Conservation (phyloP, 2,113 vertebrate genomes). For the Chaetodon auriga region DNA sequence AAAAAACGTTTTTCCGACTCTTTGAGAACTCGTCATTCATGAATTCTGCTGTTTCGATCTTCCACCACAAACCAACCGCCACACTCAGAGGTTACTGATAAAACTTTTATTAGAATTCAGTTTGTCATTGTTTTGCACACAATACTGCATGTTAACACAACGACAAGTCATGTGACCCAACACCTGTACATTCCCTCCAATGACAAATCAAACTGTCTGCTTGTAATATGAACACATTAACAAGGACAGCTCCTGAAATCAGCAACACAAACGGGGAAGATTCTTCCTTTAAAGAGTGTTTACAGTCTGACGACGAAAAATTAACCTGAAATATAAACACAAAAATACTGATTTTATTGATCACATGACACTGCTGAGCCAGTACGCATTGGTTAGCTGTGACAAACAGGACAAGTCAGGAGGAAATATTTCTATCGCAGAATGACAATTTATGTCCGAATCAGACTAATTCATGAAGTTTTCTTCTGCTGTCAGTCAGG, state of each 20-base stretch:
- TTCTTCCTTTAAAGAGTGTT: not conserved
- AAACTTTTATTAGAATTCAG: conserved; percentile 60
- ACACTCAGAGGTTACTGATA: conserved; percentile 34
- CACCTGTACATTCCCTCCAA: conserved; percentile 2
- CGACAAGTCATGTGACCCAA: conserved; percentile 42
- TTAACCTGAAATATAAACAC: not conserved
- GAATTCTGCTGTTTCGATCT: not conserved
- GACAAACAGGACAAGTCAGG: too few species aligned
- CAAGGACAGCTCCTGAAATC: too few species aligned
- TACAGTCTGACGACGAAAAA: not conserved
- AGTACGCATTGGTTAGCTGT: too few species aligned
- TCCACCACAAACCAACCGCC: not conserved
- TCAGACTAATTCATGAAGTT: not conserved
- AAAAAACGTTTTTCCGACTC: not conserved
- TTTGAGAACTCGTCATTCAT: not conserved
- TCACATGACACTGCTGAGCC: not conserved
- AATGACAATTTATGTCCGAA: too few species aligned
- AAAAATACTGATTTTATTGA: not conserved
- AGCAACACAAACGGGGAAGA: too few species aligned
- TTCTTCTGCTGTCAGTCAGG: not conserved
- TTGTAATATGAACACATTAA: too few species aligned
- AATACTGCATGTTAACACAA: conserved; percentile 70
- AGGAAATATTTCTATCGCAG: too few species aligned
- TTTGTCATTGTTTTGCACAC: conserved; percentile 68
- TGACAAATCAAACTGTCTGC: not conserved